Evolutionary conservation across 2,888 invertebrate genomes (phyloP), one percentile per base, ranked within the genome.

Genomic region (Conops quadrifasciatus): DNA sequence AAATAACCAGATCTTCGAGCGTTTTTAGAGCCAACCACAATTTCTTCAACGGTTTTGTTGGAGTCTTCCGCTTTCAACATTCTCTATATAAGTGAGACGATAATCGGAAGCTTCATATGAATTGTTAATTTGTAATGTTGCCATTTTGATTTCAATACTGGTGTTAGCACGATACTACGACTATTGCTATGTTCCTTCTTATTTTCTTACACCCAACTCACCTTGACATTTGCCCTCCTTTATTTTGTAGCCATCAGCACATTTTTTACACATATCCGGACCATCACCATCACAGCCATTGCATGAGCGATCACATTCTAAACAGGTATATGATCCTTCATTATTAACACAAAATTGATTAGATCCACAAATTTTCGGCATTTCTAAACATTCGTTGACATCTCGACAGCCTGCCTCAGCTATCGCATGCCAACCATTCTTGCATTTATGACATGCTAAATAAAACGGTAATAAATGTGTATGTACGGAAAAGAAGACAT

Each of bases 261-360:
- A 97, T 80, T 90, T 88, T 43, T 88, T 87, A 85, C 97, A 97
- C 91, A 94, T 93, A 83, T 97, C 96, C 0, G 96, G 94, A 0
- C 97, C 97, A 84, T 95, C 95, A 0, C 95, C 95, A 67, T 90
- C 89, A 82, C 97, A 97, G 0, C 92, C 92, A 62, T 89, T 86
- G 82, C 97, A 97, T 0, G 96, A 90, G 78, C 89, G 90, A 85
- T 97, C 95, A 87, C 97, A 97, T 66, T 89, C 90, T 51, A 85
- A 77, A 69, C 97, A 97, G 13, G 88, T 86, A 80, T 89, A 94
- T 0, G 94, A 93, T 9, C 97, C 97, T 68, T 94, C 93, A 15
- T 91, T 93, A 83, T 97, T 97, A 4, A 95, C 89, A 83, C 97
- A 97, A 83, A 96, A 96, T 81, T 96, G 90, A 80, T 92, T 89